Percentiles rank a stretch among this genome's conserved stretches.
These are phyloP conservation scores for Periplaneta americana DNA, from an alignment of 1,140 invertebrate genomes.

Conservation along the genomic window DNA sequence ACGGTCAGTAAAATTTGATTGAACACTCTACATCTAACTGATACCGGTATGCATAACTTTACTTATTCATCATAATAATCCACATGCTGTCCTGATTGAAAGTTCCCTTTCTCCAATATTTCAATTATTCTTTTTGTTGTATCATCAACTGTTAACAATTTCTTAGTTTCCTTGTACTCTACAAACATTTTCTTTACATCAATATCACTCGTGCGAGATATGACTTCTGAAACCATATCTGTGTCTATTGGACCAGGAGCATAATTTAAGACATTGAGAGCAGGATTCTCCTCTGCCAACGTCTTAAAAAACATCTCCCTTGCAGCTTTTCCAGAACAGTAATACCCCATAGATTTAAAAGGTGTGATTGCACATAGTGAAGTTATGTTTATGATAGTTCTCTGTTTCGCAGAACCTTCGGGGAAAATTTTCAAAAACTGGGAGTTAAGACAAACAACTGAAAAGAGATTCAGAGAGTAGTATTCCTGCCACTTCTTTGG, in stretches of 20 bases:
- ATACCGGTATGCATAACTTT: too few relatives aligned
- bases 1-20: too few relatives aligned
- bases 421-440: slow-evolving; percentile 60
- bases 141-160: slow-evolving; percentile 65
- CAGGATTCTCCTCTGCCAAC: slow-evolving; percentile 73
- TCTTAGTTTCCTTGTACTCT: slow-evolving; percentile 46
- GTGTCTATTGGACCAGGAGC: slow-evolving; percentile 91
- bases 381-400: slow-evolving; percentile 78
- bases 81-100: slow-evolving; percentile 74
- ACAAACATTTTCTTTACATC: slow-evolving; percentile 56
- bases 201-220: slow-evolving; percentile 49
- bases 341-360: slow-evolving; percentile 67
- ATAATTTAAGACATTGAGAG: slow-evolving; percentile 80
- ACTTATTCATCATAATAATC: slow-evolving; percentile 75
- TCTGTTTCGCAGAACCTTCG: slow-evolving; percentile 35
- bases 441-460: slow-evolving; percentile 64
- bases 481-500: slow-evolving; percentile 56
- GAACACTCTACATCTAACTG: too few relatives aligned
- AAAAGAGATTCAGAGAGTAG: slow-evolving; percentile 73
- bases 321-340: slow-evolving; percentile 85
- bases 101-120: slow-evolving; percentile 65
- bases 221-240: slow-evolving; percentile 73
- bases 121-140: slow-evolving; percentile 69
- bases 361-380: slow-evolving; percentile 76
- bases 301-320: slow-evolving; percentile 85